Evolutionary conservation across 1,140 invertebrate species (phyloP).

Genomic region (Myzus persicae): DNA sequence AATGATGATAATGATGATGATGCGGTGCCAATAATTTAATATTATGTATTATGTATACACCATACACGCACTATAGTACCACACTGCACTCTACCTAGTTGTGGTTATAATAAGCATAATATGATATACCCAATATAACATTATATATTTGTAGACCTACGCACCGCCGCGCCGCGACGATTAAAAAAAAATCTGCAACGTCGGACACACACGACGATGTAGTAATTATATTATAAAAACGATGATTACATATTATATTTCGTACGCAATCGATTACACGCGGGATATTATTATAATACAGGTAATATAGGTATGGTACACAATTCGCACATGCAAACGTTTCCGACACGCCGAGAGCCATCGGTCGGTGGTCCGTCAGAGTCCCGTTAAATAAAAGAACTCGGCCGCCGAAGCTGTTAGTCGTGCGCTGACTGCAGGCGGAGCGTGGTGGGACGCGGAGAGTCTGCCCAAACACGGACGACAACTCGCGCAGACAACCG

Average conservation of each 20-base stretch:
- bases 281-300: background rate
- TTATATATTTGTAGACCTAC: background rate
- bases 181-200: background rate
- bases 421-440: background rate
- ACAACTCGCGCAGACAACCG: constrained; percentile 33
- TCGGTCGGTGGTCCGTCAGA: background rate
- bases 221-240: background rate
- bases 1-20: background rate
- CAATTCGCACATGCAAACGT: background rate
- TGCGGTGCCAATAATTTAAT: too few species aligned
- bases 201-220: background rate
- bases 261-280: background rate
- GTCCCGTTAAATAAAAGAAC: constrained; percentile 54
- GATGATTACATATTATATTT: background rate
- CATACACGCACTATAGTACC: too few species aligned
- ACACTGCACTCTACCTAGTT: background rate
- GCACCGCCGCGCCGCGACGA: too few species aligned
- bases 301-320: background rate
- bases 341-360: background rate
- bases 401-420: background rate
- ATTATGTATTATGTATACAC: background rate
- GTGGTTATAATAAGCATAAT: background rate
- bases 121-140: background rate
- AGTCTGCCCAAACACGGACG: background rate
- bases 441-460: background rate